These are phyloP conservation scores for Helicolenus hilgendorfi DNA, from an alignment of 2,797 vertebrate species.

Conservation along the genomic window DNA sequence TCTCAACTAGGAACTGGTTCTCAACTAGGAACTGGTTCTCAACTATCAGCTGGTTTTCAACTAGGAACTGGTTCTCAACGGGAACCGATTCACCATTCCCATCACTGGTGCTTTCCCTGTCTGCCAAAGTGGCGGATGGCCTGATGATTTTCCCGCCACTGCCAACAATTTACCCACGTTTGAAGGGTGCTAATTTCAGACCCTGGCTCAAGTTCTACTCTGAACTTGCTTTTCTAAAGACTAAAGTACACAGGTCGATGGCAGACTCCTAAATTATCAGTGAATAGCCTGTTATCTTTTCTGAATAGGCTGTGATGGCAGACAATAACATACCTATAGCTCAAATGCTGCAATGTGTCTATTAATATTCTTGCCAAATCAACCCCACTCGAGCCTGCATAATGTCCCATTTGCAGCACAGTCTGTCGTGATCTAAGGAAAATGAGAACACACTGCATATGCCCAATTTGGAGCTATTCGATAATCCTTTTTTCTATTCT, in stretches of 20 bases:
- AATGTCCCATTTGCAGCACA: conserved; percentile 50
- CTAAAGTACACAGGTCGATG: conserved; percentile 10
- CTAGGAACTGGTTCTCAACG: too few species aligned
- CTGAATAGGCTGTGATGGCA: conserved; percentile 51
- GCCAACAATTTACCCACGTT: too few species aligned
- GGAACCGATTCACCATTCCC: too few species aligned
- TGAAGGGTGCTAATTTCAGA: too few species aligned
- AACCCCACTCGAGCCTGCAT: conserved; percentile 55
- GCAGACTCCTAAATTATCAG: conserved; percentile 40
- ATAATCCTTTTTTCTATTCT: conserved; percentile 2
- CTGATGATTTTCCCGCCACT: too few species aligned
- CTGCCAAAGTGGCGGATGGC: too few species aligned
- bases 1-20: too few species aligned
- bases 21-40: too few species aligned
- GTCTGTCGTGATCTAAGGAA: conserved; percentile 1
- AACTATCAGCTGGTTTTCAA: too few species aligned
- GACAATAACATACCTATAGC: conserved; percentile 57
- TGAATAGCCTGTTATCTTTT: conserved; percentile 44
- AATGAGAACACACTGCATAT: not conserved
- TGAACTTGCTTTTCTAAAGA: conserved; percentile 29
- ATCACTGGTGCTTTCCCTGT: too few species aligned
- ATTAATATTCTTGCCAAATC: conserved; percentile 65
- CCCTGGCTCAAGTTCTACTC: not conserved
- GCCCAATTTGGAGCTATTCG: not conserved
- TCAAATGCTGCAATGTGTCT: conserved; percentile 41